A percentile compares a stretch with the other conserved stretches of the same genome.
phyloP scores from a whole-genome alignment of 2,888 invertebrate genomes.

The Troides oblongomaculatus region DNA sequence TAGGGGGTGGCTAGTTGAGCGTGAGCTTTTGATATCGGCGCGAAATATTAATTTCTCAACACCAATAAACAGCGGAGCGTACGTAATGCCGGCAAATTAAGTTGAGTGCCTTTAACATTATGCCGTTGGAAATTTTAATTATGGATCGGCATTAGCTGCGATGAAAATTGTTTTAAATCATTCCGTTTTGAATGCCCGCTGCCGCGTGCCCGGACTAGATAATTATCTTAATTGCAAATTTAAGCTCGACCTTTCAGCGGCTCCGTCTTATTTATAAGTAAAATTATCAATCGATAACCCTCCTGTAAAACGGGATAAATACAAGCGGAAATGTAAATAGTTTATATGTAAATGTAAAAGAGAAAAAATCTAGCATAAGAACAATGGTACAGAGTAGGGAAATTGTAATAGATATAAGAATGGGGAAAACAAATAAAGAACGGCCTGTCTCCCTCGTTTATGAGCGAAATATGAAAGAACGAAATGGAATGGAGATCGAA shows the following conservation, averaged over 20 bases:
- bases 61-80: conserved; percentile 71
- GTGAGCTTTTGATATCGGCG: conserved; percentile 77
- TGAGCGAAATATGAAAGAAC: too few relatives aligned
- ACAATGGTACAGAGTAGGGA: too few relatives aligned
- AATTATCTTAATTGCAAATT: conserved; percentile 32
- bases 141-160: conserved; percentile 55
- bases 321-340: too few relatives aligned
- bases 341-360: too few relatives aligned
- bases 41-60: conserved; percentile 78
- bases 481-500: too few relatives aligned
- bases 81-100: conserved; percentile 76
- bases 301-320: background rate
- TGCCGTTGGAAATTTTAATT: conserved; percentile 70
- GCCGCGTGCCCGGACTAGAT: conserved; percentile 31
- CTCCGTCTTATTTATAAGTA: conserved; percentile 23
- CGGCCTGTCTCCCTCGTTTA: too few relatives aligned
- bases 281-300: conserved; percentile 20
- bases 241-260: conserved; percentile 24
- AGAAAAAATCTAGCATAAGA: too few relatives aligned
- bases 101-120: conserved; percentile 72
- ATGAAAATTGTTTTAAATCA: conserved; percentile 47
- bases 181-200: conserved; percentile 38
- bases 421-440: too few relatives aligned
- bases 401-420: too few relatives aligned
- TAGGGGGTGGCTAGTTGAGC: conserved; percentile 73